Evolutionary conservation across 2,888 invertebrate species (phyloP).

Genomic region (Diogma glabrata): DNA sequence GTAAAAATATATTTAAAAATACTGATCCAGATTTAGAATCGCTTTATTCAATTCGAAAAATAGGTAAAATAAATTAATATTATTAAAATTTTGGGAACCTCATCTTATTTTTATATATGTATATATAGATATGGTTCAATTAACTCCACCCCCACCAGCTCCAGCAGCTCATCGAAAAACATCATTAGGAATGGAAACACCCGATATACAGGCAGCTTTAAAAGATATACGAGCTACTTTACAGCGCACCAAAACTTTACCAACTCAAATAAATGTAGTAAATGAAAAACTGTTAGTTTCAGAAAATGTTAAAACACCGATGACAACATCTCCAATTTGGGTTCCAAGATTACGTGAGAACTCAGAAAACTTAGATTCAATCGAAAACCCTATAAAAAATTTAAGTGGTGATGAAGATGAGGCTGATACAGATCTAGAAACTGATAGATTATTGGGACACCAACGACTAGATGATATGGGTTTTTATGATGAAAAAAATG

Average conservation of each 20-base stretch:
- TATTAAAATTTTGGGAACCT: too few relatives aligned
- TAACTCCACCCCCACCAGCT: conserved; percentile 63
- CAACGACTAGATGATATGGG: conserved; percentile 89
- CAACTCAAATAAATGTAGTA: conserved; percentile 18
- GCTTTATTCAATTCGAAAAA: conserved; percentile 57
- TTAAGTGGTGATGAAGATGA: conserved; percentile 62
- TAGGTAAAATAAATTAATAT: not conserved
- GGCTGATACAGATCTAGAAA: conserved; percentile 94
- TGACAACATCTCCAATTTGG: conserved; percentile 54
- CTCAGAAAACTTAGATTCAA: conserved; percentile 9
- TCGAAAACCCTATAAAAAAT: conserved; percentile 42
- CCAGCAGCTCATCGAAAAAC: conserved; percentile 58
- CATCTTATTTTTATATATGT: conserved; percentile 6
- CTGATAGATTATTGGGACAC: conserved; percentile 89
- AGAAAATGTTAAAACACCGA: conserved; percentile 38
- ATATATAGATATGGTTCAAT: conserved; percentile 32
- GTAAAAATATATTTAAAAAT: conserved; percentile 30
- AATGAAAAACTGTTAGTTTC: conserved; percentile 22
- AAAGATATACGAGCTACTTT: conserved; percentile 66
- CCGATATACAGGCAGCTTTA: conserved; percentile 42
- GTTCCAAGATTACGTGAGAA: conserved; percentile 46
- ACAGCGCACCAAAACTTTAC: conserved; percentile 53
- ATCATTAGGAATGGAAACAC: conserved; percentile 21
- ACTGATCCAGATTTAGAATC: conserved; percentile 53
- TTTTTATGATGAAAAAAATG: conserved; percentile 75